These are phyloP conservation scores for Pipistrellus nathusii DNA, from an alignment of 2,797 vertebrate species.

Conservation along the genomic window DNA sequence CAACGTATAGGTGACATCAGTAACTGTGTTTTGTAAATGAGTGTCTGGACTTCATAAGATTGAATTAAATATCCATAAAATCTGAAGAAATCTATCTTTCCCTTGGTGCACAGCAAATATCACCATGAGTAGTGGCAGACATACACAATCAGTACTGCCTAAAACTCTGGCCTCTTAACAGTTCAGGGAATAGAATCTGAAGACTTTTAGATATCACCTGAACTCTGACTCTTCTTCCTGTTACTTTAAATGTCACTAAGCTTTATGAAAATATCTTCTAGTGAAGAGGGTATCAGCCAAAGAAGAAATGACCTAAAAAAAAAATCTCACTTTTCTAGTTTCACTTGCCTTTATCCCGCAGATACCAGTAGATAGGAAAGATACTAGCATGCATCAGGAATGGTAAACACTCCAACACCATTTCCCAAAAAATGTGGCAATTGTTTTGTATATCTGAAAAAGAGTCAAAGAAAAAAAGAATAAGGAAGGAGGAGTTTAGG, in stretches of 20 bases:
- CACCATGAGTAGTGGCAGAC: background rate
- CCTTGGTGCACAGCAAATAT: background rate
- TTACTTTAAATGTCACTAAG: background rate
- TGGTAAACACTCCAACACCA: background rate
- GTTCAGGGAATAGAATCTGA: background rate
- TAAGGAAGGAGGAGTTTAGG: background rate
- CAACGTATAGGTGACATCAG: background rate
- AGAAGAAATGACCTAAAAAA: background rate
- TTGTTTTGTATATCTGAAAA: background rate
- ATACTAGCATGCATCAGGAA: background rate
- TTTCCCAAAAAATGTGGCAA: accelerated
- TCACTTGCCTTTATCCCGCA: conserved; percentile 22
- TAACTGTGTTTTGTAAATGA: background rate
- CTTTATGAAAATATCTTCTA: background rate
- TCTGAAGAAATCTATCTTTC: background rate
- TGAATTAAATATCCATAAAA: background rate
- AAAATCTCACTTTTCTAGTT: background rate
- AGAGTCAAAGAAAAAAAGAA: background rate
- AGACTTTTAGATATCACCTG: background rate
- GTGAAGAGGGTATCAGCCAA: background rate
- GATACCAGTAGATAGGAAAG: background rate
- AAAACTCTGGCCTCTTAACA: background rate
- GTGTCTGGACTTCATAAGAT: background rate
- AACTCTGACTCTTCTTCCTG: background rate
- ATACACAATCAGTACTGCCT: background rate